A percentile compares a stretch with the other conserved stretches of the same genome.
Evolutionary conservation across 2,888 invertebrate genomes (phyloP).

Genomic region (Cryptocheilus praepositus): DNA sequence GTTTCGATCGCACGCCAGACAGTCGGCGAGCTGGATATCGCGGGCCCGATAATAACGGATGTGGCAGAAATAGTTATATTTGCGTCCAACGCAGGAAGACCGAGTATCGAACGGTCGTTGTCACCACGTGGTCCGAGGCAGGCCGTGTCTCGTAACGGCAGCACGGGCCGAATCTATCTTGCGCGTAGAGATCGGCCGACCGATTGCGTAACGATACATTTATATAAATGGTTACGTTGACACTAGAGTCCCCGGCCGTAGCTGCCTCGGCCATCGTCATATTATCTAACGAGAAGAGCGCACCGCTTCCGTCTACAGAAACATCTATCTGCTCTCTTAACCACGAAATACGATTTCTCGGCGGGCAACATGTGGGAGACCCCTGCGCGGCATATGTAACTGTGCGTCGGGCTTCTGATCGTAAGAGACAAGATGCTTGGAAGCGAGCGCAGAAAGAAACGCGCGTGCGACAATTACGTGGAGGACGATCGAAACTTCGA

Average conservation of each 20-base stretch:
- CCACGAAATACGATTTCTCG: slow-evolving; percentile 11
- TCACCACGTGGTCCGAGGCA: slow-evolving; percentile 37
- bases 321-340: slow-evolving; percentile 13
- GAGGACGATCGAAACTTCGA: too few relatives aligned
- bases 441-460: too few relatives aligned
- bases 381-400: not conserved
- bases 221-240: slow-evolving; percentile 76
- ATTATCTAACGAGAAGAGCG: slow-evolving; percentile 64
- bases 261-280: slow-evolving; percentile 56
- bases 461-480: too few relatives aligned
- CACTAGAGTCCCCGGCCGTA: slow-evolving; percentile 62
- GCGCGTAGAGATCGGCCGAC: slow-evolving; percentile 64
- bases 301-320: slow-evolving; percentile 7
- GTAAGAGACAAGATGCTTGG: too few relatives aligned
- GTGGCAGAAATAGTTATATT: slow-evolving; percentile 16
- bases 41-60: not conserved
- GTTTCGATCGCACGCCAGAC: not conserved
- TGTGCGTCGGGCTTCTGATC: too few relatives aligned
- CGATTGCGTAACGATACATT: slow-evolving; percentile 72
- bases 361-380: not conserved
- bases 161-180: slow-evolving; percentile 64
- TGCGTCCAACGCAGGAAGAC: slow-evolving; percentile 12
- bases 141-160: slow-evolving; percentile 39
- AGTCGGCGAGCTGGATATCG: not conserved
- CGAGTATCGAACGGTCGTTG: slow-evolving; percentile 16